These are phyloP conservation scores for Drosophila rubida DNA, from an alignment of 2,888 invertebrate species.

Conservation along the genomic window DNA sequence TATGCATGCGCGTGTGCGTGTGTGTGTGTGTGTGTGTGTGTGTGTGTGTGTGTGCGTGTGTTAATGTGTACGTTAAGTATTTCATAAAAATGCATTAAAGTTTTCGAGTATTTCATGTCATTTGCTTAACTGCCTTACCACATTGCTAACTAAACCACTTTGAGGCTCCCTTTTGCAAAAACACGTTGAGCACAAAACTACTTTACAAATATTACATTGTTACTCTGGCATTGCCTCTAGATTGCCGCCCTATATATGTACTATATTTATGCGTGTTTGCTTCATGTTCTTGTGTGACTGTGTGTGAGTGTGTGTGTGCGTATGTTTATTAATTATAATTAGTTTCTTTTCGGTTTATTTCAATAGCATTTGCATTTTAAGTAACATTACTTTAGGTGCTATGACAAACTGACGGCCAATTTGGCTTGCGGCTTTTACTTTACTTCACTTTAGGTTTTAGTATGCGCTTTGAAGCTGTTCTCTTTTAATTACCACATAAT, in stretches of 20 bases:
- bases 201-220: slow-evolving; percentile 72
- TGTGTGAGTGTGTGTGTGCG: slow-evolving; percentile 11
- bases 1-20: slow-evolving; percentile 42
- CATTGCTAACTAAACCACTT: slow-evolving; percentile 64
- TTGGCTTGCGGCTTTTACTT: slow-evolving; percentile 57
- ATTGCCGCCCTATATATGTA: slow-evolving; percentile 39
- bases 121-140: slow-evolving; percentile 61
- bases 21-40: too few species aligned
- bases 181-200: slow-evolving; percentile 65
- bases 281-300: slow-evolving; percentile 3
- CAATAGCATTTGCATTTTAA: slow-evolving; percentile 48
- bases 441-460: slow-evolving; percentile 31
- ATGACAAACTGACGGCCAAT: slow-evolving; percentile 67
- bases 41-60: slow-evolving; percentile 35
- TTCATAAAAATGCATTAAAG: slow-evolving; percentile 74
- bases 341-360: slow-evolving; percentile 37
- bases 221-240: slow-evolving; percentile 59
- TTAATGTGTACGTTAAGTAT: slow-evolving; percentile 47
- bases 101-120: slow-evolving; percentile 77
- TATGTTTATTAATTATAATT: slow-evolving; percentile 41
- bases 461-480: slow-evolving; percentile 43
- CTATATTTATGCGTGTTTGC: slow-evolving; percentile 5
- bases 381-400: slow-evolving; percentile 69
- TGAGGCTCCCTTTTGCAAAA: slow-evolving; percentile 38
- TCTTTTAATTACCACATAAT: slow-evolving; percentile 31